Evolutionary conservation across 2,113 vertebrate species (phyloP).

Genomic region (Peucedramus taeniatus): DNA sequence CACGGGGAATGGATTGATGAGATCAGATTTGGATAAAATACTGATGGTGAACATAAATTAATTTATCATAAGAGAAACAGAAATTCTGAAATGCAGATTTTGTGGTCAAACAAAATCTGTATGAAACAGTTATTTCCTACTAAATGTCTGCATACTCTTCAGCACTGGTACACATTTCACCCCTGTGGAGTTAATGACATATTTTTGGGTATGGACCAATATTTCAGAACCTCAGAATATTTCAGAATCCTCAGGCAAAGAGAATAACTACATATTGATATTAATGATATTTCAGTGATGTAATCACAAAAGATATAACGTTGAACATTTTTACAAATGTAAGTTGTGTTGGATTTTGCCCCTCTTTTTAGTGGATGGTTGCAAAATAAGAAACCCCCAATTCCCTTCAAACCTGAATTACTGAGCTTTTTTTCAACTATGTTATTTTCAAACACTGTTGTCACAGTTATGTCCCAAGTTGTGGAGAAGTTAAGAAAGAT

Average conservation of each 20-base stretch:
- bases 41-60: neutral
- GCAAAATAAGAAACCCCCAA: neutral
- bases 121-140: neutral
- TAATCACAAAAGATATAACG: neutral
- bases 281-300: neutral
- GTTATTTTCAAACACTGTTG: neutral
- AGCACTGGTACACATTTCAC: neutral
- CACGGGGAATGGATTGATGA: rapidly evolving
- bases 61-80: neutral
- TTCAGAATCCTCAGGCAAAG: neutral
- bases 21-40: neutral
- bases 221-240: neutral
- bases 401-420: neutral
- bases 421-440: neutral
- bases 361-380: neutral
- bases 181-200: neutral
- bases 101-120: neutral
- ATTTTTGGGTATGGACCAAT: neutral
- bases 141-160: neutral
- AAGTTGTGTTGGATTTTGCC: neutral
- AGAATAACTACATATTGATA: neutral
- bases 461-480: neutral
- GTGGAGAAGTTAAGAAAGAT: neutral
- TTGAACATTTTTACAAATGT: neutral
- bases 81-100: neutral